Percentiles rank a stretch among this genome's conserved stretches.
phyloP scores from a whole-genome alignment of 2,797 vertebrate species.

The Lagodon rhomboides region DNA sequence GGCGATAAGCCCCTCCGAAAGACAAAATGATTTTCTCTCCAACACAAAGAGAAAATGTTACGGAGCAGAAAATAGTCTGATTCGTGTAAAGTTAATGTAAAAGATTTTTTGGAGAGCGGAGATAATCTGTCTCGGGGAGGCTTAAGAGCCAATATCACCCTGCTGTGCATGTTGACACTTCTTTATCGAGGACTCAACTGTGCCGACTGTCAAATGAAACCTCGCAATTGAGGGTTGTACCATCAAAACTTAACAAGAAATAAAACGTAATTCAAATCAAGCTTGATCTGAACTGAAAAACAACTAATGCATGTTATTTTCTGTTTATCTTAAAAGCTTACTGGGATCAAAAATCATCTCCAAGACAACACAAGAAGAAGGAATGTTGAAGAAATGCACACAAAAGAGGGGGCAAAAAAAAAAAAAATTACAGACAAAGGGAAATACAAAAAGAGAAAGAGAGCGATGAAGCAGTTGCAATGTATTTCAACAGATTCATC shows the following conservation, averaged over 20 bases:
- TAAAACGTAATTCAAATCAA: constrained; percentile 23
- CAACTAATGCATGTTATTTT: constrained; percentile 11
- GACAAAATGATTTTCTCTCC: constrained; percentile 18
- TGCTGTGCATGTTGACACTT: constrained; percentile 34
- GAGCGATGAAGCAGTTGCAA: constrained; percentile 18
- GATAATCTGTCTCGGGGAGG: constrained; percentile 18
- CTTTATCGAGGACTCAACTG: constrained; percentile 21
- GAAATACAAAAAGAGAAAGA: constrained; percentile 6
- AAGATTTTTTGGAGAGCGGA: constrained; percentile 34
- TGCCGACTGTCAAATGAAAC: constrained; percentile 38
- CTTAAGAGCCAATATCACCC: constrained; percentile 45
- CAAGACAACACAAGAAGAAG: constrained; percentile 1
- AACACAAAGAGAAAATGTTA: constrained; percentile 27
- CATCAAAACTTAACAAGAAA: constrained; percentile 32
- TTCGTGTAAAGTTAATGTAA: constrained; percentile 41
- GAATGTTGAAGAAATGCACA: constrained; percentile 11
- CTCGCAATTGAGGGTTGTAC: background rate
- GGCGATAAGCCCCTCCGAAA: constrained; percentile 35
- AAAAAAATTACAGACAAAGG: constrained; percentile 6
- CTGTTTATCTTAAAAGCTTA: background rate
- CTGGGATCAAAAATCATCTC: background rate
- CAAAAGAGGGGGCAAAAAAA: constrained; percentile 13
- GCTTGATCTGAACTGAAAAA: constrained; percentile 24
- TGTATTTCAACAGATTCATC: constrained; percentile 49
- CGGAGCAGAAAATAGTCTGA: constrained; percentile 27